Conservation (phyloP, 2,113 vertebrate genomes). For the Vulpes vulpes region DNA sequence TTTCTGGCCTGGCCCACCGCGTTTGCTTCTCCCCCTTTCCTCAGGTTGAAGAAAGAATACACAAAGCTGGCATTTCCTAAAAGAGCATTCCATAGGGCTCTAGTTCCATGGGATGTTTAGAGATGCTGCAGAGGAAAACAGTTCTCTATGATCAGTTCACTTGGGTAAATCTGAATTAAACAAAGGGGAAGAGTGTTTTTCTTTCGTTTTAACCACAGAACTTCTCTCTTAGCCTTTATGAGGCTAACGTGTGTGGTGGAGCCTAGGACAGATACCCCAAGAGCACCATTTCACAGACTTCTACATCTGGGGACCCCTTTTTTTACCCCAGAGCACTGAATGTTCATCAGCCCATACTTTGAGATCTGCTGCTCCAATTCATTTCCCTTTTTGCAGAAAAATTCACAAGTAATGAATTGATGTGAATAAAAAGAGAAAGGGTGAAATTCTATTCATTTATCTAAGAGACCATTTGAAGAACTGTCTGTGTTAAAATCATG, state of each 20-base stretch:
- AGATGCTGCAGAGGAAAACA: not conserved
- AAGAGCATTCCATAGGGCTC: not conserved
- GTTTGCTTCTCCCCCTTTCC: not conserved
- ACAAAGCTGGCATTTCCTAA: not conserved
- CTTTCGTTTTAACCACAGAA: not conserved
- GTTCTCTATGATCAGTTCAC: not conserved
- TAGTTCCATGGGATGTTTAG: not conserved
- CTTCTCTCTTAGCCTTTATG: conserved; percentile 38
- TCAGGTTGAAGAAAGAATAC: not conserved
- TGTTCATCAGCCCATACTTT: conserved; percentile 41
- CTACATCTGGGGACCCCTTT: not conserved
- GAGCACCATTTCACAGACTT: conserved; percentile 30
- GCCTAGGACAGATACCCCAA: not conserved
- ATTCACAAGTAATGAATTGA: conserved; percentile 68
- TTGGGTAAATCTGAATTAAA: conserved; percentile 21
- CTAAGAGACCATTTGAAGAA: conserved; percentile 76
- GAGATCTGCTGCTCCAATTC: conserved; percentile 69
- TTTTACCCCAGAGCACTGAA: conserved; percentile 16
- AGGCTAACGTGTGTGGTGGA: not conserved
- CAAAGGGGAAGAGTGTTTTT: not conserved
- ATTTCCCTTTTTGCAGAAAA: conserved; percentile 65
- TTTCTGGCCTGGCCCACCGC: not conserved
- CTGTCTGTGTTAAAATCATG: conserved; percentile 66
- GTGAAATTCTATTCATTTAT: conserved; percentile 71
- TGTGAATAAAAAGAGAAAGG: conserved; percentile 68